Evolutionary conservation across 2,888 invertebrate genomes (phyloP).

Genomic region (Caenorhabditis sulstoni): DNA sequence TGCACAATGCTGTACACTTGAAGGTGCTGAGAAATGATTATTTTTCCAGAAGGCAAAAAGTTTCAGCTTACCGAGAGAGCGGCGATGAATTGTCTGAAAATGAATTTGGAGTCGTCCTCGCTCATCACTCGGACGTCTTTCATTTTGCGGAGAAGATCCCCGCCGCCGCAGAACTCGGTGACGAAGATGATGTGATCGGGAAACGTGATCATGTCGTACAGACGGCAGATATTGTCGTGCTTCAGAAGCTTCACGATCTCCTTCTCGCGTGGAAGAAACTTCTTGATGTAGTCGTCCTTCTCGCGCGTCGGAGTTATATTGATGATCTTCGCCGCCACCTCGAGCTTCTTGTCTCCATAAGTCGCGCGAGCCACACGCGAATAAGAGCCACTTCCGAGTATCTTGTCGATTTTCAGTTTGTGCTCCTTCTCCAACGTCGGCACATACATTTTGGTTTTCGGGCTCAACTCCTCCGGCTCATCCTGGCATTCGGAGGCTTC

Average conservation of each 20-base stretch:
- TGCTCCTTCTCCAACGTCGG: constrained; percentile 53
- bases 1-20: constrained; percentile 69
- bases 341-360: constrained; percentile 47
- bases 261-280: constrained; percentile 89
- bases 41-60: no score
- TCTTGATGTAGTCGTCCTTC: constrained; percentile 86
- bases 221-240: constrained; percentile 88
- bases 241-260: constrained; percentile 87
- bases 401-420: constrained; percentile 47
- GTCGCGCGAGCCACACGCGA: constrained; percentile 50
- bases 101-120: constrained; percentile 82
- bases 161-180: constrained; percentile 83
- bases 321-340: constrained; percentile 59
- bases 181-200: constrained; percentile 85
- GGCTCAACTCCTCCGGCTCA: constrained; percentile 52
- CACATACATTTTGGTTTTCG: constrained; percentile 42
- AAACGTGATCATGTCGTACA: constrained; percentile 84
- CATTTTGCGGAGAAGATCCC: constrained; percentile 85
- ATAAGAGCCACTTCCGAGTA: constrained; percentile 53
- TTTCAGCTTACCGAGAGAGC: constrained; percentile 63
- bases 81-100: constrained; percentile 81
- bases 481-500: constrained; percentile 49
- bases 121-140: constrained; percentile 84
- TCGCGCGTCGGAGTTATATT: constrained; percentile 51
- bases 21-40: constrained; percentile 68